Base-by-base conservation (phyloP, 2,888 invertebrate species). In the Scaptomyza tumidula region DNA sequence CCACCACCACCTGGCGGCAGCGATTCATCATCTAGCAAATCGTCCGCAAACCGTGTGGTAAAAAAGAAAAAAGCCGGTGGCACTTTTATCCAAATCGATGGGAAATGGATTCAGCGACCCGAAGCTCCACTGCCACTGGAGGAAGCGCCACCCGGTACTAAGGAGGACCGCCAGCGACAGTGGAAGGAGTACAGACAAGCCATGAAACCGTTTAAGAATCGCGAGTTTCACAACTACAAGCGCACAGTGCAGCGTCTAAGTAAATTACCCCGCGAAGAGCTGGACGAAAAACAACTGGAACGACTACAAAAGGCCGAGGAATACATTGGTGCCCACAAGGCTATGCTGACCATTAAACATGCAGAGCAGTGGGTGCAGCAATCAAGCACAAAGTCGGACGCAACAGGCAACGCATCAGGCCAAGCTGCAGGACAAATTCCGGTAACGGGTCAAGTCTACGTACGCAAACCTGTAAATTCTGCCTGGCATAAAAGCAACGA, bases 131-230 rank as follows among this genome's bases (percentile, higher is more conserved):
- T 52, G 2, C 85, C 86, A 6, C 48, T 77, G 1, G 81, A 77
- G 1, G 85, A 85, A 3, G 60, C 78, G 13, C 74, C 86, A 4
- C 82, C 89, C 0, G 85, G 88, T 5, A 78, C 77, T 0, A 80
- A 79, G n/a, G 90, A 88, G 27, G 89, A 90, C 19, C 81, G 86
- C 0, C 84, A 83, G 43, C 77, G 86, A 0, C 76, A 84, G 49
- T 90, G 90, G 90, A 78, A 78, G 9, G 89, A 90, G 24, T 90
- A 90, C 48, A 79, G 90, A 0, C 78, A 87, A 39, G 88, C 89
- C 1, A 90, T 90, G 89, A 90, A 90, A 19, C 90, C 90, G 0
- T 90, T 89, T 45, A 90, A 90, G 50, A 90, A 90, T 75, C 88
- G 90, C 2, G 89, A 90, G 41, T 90, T 90, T 33, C 78, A 81